Base-by-base conservation (phyloP, 2,888 invertebrate genomes). In the Anodontia alba region DNA sequence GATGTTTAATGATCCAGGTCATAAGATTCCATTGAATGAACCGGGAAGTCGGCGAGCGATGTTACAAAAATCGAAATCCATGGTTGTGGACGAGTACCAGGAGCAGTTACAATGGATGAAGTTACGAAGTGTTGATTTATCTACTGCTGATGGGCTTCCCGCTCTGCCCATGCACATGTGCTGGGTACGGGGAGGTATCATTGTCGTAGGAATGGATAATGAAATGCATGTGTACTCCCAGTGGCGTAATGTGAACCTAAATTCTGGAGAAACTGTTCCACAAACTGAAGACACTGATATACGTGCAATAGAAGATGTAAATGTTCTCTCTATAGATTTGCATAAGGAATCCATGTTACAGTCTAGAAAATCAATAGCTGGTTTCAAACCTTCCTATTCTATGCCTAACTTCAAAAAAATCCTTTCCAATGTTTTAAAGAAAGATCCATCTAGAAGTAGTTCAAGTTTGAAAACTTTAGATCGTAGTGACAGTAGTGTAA, bases 201-300 rank as follows among this genome's bases (percentile, higher is more conserved):
- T 99, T 0, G 98, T 99, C 0, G 99, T 99, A 0, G 99, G 99
- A 1, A 99, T 99, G 99, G 99, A 99, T 94, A 99, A 99, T 1
- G 99, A 99, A 94, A 99, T 99, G 98, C 99, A 99, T 92, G 99
- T 99, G 0, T 99, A 99, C 94, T 98, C 99, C 0, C 99, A 99
- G 93, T 99, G 99, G 99, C 83, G 91, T 51, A 54, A 54, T 54
- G 88, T 88, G 73, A 77, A 83, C 15, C 81, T 75, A 42, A 84
- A 81, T 36, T 80, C 72, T 38, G 78, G 77, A 54, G 84, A 82
- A 31, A 68, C 71, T 43, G 43, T 76, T 15, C 80, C 81, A 26
- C 57, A 70, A 10, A 43, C 54, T 12, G 87, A 87, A 36, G 84
- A 79, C 20, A 46, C 43, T 69, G 86, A 87, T 67, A 79, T 78